Evolutionary conservation across 2,797 vertebrate species (phyloP).

Genomic region (Labeo calbasu): DNA sequence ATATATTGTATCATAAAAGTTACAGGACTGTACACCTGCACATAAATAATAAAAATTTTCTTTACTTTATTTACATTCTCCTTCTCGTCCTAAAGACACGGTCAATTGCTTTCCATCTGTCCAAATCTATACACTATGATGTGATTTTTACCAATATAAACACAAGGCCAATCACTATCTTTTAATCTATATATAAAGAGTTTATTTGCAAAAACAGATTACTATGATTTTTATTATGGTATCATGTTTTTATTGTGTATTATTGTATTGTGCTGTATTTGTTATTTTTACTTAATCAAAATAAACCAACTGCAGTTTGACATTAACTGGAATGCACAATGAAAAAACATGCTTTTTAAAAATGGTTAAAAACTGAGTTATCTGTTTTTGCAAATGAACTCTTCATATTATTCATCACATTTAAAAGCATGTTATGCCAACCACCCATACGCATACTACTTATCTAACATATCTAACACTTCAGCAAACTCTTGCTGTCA

Average conservation of each 20-base stretch:
- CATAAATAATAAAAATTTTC: not conserved
- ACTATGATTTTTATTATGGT: too few relatives aligned
- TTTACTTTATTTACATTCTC: not conserved
- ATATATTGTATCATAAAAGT: not conserved
- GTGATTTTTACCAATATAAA: not conserved
- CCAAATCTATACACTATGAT: not conserved
- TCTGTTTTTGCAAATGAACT: too few relatives aligned
- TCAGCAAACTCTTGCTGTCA: conserved; percentile 2
- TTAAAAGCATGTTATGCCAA: not conserved
- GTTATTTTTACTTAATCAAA: too few relatives aligned
- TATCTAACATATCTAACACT: not conserved
- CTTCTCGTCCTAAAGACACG: not conserved
- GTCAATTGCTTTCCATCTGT: not conserved
- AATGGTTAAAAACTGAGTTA: too few relatives aligned
- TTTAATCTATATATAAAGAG: not conserved
- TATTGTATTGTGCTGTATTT: too few relatives aligned
- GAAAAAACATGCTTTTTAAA: too few relatives aligned
- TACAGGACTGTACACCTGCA: not conserved
- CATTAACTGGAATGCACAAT: too few relatives aligned
- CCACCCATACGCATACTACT: not conserved
- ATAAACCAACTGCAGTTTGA: too few relatives aligned
- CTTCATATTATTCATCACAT: not conserved
- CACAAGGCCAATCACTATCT: not conserved
- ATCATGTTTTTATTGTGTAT: too few relatives aligned
- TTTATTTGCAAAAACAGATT: too few relatives aligned